Evolutionary conservation across 2,888 invertebrate genomes (phyloP), one percentile per base, ranked within the genome.

Genomic region (Drosophila meridionalis): DNA sequence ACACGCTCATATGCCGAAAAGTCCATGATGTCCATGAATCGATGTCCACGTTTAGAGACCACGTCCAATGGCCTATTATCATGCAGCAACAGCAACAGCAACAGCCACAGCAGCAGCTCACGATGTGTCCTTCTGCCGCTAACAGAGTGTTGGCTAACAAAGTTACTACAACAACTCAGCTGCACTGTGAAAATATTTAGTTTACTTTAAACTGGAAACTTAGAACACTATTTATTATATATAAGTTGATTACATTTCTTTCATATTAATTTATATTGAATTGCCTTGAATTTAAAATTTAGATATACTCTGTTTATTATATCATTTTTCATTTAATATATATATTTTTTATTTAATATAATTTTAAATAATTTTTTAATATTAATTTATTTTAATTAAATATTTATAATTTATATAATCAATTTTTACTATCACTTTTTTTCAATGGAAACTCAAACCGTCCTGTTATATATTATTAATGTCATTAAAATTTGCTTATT

Each of bases 51-150:
- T 48, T 42, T 66, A 63, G 50, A 50, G 50, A 43, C 47, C 68
- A 74, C 63, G 70, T 75, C 68, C 61, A 66, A 69, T 59, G 62
- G 78, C 66, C 82, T 69, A 80, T 81, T 80, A 80, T 81, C 82
- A 71, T 80, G 75, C 74, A 69, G 67, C 48, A 65, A 42, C 79
- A 69, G 40, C 40, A 62, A 61, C 59, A 71, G 45, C 73, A 12
- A 4, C 68, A 69, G 67, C 47, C 66, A 47, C 78, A 63, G 34
- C 40, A 63, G 69, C 57, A 72, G 50, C 73, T 60, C 32, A 64
- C 72, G 68, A 66, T 62, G 73, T 76, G 72, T 66, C 59, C 66
- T 53, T 48, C 42, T 78, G 65, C 69, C 58, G 56, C 52, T 69
- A 56, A 71, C 58, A 55, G 58, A 62, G 56, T 69, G 84, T 67